Evolutionary conservation across 2,113 vertebrate genomes (phyloP).

Genomic region (Centropus unirufus): DNA sequence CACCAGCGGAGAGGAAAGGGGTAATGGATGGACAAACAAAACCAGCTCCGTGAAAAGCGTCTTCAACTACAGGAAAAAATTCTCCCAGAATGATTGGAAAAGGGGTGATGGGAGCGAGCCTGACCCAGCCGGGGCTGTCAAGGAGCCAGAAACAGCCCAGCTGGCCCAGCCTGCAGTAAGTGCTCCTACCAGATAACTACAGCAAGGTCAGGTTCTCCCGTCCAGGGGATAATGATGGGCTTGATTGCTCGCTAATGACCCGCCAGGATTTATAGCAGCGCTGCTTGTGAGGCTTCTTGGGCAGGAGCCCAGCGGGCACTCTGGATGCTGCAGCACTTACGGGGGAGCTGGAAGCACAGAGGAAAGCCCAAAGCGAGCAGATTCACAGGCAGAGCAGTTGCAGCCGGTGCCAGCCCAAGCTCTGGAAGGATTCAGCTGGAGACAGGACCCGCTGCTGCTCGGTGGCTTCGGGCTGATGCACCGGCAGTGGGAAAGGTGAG

Average conservation of each 20-base stretch:
- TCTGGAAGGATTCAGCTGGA: not conserved
- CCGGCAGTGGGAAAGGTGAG: not conserved
- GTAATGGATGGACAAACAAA: not conserved
- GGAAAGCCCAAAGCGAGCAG: not conserved
- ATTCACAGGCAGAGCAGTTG: not conserved
- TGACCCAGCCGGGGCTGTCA: not conserved
- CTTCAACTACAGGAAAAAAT: not conserved
- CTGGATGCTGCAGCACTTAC: not conserved
- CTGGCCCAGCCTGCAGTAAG: constrained; percentile 47
- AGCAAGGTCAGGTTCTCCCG: not conserved
- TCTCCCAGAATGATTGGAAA: not conserved
- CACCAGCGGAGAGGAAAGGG: not conserved
- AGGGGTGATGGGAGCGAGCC: not conserved
- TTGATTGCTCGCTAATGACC: constrained; percentile 29
- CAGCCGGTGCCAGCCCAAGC: not conserved
- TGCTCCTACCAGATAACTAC: constrained; percentile 17
- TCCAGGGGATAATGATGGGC: constrained; percentile 11
- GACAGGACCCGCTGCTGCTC: not conserved
- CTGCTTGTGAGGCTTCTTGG: not conserved
- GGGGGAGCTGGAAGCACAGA: not conserved
- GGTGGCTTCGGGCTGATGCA: not conserved
- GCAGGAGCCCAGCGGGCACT: not conserved
- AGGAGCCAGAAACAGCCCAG: constrained; percentile 57
- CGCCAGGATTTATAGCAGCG: not conserved
- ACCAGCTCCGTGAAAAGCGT: not conserved